Conservation (phyloP, 2,888 invertebrate genomes). For the Melanophora roralis region DNA sequence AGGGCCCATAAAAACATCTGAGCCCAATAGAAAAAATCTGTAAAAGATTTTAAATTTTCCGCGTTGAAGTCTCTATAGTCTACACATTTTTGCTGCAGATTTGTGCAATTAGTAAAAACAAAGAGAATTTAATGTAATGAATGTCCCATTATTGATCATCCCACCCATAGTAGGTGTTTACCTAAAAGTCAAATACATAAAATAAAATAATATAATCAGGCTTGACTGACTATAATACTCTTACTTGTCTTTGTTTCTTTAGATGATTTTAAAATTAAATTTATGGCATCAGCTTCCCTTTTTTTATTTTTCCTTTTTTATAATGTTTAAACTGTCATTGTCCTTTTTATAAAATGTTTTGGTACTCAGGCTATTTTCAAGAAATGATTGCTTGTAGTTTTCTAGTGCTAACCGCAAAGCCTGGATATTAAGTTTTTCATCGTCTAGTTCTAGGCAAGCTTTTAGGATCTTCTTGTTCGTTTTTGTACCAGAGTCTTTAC, state of each 20-base stretch:
- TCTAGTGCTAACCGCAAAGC: conserved; percentile 66
- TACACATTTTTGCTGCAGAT: no score
- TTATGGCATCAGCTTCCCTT: conserved; percentile 72
- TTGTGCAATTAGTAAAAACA: no score
- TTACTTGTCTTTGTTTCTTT: conserved; percentile 51
- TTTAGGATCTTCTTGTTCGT: conserved; percentile 63
- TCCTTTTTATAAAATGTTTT: background rate
- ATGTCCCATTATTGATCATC: no score
- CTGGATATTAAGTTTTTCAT: conserved; percentile 68
- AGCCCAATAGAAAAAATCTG: no score
- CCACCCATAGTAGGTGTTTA: no score
- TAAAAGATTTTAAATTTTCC: no score
- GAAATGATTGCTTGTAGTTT: conserved; percentile 17
- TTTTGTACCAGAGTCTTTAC: conserved; percentile 15
- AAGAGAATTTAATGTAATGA: no score
- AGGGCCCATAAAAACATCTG: no score
- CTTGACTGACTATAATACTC: background rate
- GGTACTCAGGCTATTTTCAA: background rate
- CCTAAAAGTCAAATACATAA: no score
- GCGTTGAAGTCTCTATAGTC: no score
- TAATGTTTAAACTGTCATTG: background rate
- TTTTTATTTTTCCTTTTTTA: conserved; percentile 36
- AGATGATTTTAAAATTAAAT: conserved; percentile 66
- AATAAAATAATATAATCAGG: no score
- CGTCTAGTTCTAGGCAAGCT: conserved; percentile 66